Evolutionary conservation across 2,113 vertebrate genomes (phyloP).

Genomic region (Notothenia rossii): DNA sequence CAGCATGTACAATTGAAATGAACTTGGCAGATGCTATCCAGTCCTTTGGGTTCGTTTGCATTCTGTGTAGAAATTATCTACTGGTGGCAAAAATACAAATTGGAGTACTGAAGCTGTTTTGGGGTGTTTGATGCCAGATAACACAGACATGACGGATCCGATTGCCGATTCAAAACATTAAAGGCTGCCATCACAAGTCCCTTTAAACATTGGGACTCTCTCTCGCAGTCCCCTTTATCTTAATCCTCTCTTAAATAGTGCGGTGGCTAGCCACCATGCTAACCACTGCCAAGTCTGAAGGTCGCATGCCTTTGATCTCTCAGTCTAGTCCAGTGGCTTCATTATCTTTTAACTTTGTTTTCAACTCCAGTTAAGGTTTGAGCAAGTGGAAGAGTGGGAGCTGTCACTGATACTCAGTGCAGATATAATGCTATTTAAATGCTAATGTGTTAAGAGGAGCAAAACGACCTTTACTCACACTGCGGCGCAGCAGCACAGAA

Average conservation of each 20-base stretch:
- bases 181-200: slow-evolving; percentile 14
- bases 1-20: not conserved
- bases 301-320: slow-evolving; percentile 58
- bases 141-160: slow-evolving; percentile 1
- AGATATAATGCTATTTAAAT: slow-evolving; percentile 84
- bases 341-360: slow-evolving; percentile 81
- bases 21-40: not conserved
- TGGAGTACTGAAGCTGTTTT: not conserved
- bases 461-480: slow-evolving; percentile 78
- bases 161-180: slow-evolving; percentile 16
- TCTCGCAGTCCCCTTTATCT: slow-evolving; percentile 14
- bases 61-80: not conserved
- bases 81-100: not conserved
- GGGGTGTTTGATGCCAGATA: not conserved
- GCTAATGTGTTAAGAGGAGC: slow-evolving; percentile 82
- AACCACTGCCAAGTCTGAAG: slow-evolving; percentile 68
- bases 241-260: slow-evolving; percentile 30
- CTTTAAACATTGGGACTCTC: slow-evolving; percentile 3
- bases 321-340: slow-evolving; percentile 54
- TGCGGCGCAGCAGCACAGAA: slow-evolving; percentile 44
- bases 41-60: not conserved
- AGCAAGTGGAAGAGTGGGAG: slow-evolving; percentile 60
- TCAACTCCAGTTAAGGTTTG: slow-evolving; percentile 66
- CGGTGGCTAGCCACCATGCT: slow-evolving; percentile 13
- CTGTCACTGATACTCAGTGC: slow-evolving; percentile 73